Conservation (phyloP, 2,113 vertebrate genomes). For the Dendropsophus ebraccatus region DNA sequence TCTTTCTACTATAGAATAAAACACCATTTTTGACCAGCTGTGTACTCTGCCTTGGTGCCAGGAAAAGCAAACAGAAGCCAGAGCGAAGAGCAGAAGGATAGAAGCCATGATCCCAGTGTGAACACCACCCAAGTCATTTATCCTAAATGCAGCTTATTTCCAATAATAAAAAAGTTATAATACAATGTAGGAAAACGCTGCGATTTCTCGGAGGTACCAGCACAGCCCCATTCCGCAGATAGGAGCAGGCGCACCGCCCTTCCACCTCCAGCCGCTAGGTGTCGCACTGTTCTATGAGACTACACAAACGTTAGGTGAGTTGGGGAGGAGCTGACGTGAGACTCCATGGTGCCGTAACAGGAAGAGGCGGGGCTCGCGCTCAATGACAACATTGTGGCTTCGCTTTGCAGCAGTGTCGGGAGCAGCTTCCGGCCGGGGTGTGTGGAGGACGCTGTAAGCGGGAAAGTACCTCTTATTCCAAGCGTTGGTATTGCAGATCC, state of each 20-base stretch:
- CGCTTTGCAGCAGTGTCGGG: neutral
- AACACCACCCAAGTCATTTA: too few species aligned
- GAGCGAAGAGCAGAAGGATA: too few species aligned
- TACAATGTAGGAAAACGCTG: too few species aligned
- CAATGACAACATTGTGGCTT: neutral
- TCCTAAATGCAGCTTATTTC: too few species aligned
- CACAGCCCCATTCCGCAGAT: too few species aligned
- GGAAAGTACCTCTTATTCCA: neutral
- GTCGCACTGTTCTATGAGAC: neutral
- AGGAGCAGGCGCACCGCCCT: neutral
- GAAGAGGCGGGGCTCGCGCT: neutral
- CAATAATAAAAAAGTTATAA: too few species aligned
- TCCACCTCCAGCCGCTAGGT: neutral
- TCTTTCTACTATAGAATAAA: too few species aligned
- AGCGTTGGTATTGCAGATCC: neutral
- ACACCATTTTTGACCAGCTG: too few species aligned
- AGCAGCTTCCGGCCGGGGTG: conserved; percentile 14
- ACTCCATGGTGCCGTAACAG: neutral
- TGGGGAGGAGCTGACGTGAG: neutral
- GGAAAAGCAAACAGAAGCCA: too few species aligned
- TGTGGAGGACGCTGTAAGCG: conserved; percentile 6
- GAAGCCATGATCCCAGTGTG: too few species aligned
- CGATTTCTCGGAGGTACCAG: too few species aligned
- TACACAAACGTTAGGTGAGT: neutral
- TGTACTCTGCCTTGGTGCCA: too few species aligned